Evolutionary conservation across 2,888 invertebrate genomes (phyloP), one percentile per base, ranked within the genome.

Genomic region (Pheosia gnoma): DNA sequence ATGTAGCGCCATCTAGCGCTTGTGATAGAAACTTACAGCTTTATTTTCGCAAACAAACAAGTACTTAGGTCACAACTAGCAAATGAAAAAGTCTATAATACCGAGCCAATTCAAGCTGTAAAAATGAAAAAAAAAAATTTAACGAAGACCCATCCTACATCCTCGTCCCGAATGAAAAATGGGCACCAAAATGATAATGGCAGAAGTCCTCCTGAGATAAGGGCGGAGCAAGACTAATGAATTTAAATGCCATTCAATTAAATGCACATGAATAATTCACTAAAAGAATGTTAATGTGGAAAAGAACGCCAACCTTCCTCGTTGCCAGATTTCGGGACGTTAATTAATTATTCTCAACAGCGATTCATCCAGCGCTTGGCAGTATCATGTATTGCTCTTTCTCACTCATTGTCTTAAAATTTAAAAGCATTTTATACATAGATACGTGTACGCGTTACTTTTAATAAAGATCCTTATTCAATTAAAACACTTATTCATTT

Each of bases 221-320:
- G 73, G 75, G 67, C 68, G 73, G 71, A 71, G 66, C 73, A 74
- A 77, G 73, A 79, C 80, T 88, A 89, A 91, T 91, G 84, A 90
- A 91, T 91, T 90, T 89, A 88, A 90, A 91, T 90, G 86, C 81
- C 83, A 90, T 90, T 89, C 90, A 90, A 90, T 91, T 88, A 89
- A 88, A 89, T 89, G 88, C 89, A 87, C 85, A 91, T 91, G 89
- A 90, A 91, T 91, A 78, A 91, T 91, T 90, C 90, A 90, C 80
- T 75, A 84, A 85, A 83, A 85, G 82, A 87, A 88, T 86, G 85
- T 83, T 86, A 87, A 88, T 87, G 86, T 80, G 77, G 80, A 82
- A 89, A 90, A 90, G 86, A 90, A 91, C 87, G 82, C 82, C 82
- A 81, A 80, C 80, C 83, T 82, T 79, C 79, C 83, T 82, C 77